Percentiles rank a stretch among this genome's conserved stretches.
Conservation (phyloP, 2,797 vertebrate species). For the Hippopotamyrus pictus region DNA sequence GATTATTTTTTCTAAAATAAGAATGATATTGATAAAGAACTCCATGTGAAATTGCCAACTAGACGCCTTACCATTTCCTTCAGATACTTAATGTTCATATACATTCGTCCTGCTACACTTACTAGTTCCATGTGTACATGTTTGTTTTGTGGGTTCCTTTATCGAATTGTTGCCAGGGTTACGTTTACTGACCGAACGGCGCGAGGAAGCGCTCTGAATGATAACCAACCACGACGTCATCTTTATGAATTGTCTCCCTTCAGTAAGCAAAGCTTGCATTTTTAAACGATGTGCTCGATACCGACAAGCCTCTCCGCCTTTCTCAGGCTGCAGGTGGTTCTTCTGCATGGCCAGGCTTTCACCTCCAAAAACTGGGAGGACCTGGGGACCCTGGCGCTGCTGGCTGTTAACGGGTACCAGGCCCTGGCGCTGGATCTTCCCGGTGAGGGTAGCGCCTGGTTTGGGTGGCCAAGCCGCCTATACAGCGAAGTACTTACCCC, state of each 20-base stretch:
- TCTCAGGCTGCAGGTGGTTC: slow-evolving; percentile 72
- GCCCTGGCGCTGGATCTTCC: slow-evolving; percentile 86
- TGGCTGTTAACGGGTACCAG: slow-evolving; percentile 78
- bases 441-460: slow-evolving; percentile 60
- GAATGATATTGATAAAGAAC: not conserved
- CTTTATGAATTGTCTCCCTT: not conserved
- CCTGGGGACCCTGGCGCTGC: slow-evolving; percentile 78
- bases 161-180: not conserved
- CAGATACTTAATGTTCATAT: not conserved
- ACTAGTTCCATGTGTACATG: not conserved
- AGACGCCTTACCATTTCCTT: not conserved
- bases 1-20: not conserved
- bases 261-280: not conserved
- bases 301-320: not conserved
- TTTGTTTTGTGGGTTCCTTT: not conserved
- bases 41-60: not conserved
- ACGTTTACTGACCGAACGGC: not conserved
- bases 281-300: not conserved
- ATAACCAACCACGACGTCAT: not conserved
- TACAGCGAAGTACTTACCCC: not conserved
- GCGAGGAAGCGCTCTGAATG: not conserved
- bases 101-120: not conserved
- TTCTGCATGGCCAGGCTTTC: slow-evolving; percentile 90
- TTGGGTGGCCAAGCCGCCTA: not conserved
- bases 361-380: slow-evolving; percentile 87